Conservation (phyloP, 2,113 vertebrate species). For the Ameiurus melas region DNA sequence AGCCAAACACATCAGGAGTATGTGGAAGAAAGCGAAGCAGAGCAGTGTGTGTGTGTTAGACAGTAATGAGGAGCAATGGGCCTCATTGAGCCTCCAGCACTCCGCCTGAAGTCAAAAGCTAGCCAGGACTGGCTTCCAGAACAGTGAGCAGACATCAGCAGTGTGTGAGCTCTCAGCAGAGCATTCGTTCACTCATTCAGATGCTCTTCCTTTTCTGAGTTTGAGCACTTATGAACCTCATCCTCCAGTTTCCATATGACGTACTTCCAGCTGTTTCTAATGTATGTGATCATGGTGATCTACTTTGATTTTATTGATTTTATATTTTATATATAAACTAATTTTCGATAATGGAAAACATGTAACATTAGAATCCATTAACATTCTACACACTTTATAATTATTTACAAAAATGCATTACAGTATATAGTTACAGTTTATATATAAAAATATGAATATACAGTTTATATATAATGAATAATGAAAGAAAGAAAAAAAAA, state of each 20-base stretch:
- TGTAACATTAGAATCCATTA: background rate
- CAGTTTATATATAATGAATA: too few species aligned
- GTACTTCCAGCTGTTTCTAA: background rate
- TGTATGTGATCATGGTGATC: background rate
- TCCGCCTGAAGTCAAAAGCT: constrained; percentile 38
- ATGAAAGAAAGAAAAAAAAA: too few species aligned
- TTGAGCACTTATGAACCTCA: background rate
- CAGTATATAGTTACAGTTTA: too few species aligned
- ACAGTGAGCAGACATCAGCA: constrained; percentile 38
- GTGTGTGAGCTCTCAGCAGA: constrained; percentile 19
- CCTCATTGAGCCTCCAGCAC: constrained; percentile 42
- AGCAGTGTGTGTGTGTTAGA: background rate
- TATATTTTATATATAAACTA: too few species aligned
- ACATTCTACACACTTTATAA: background rate
- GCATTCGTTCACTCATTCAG: constrained; percentile 2
- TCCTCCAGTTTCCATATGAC: too few species aligned
- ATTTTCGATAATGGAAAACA: background rate
- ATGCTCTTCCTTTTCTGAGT: background rate
- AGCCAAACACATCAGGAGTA: constrained; percentile 30
- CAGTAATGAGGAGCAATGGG: constrained; percentile 56
- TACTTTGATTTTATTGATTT: background rate
- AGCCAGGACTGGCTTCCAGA: constrained; percentile 39
- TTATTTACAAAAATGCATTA: background rate
- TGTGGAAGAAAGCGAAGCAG: background rate
- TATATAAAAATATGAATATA: too few species aligned